Conservation (phyloP, 2,888 invertebrate genomes). For the Drosophila hamatofila region DNA sequence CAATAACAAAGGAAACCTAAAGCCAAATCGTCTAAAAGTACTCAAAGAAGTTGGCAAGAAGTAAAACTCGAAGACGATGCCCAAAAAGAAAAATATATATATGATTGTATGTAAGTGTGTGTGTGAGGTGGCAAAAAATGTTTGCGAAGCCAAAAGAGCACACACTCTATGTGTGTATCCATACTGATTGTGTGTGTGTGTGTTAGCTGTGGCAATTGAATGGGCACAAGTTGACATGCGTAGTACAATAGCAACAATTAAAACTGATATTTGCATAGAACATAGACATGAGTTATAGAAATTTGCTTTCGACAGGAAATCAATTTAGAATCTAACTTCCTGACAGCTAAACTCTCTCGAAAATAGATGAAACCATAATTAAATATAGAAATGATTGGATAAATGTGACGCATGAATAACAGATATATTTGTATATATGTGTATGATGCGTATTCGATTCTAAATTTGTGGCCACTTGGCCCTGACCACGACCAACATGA, state of each 20-base stretch:
- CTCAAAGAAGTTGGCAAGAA: slow-evolving; percentile 44
- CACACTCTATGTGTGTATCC: slow-evolving; percentile 16
- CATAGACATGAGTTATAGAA: slow-evolving; percentile 19
- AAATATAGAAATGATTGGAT: slow-evolving; percentile 59
- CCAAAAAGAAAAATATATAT: slow-evolving; percentile 5
- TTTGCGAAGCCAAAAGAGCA: slow-evolving; percentile 36
- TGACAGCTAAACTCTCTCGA: slow-evolving; percentile 41
- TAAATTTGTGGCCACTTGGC: slow-evolving; percentile 38
- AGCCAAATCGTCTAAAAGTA: slow-evolving; percentile 51
- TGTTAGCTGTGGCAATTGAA: slow-evolving; percentile 64
- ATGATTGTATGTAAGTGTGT: not conserved
- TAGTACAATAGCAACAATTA: slow-evolving; percentile 78
- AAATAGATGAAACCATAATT: slow-evolving; percentile 43
- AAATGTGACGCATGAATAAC: slow-evolving; percentile 51
- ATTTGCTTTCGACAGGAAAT: slow-evolving; percentile 38
- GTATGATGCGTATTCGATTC: slow-evolving; percentile 19
- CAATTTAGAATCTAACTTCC: slow-evolving; percentile 46
- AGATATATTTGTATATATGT: not conserved
- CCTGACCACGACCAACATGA: slow-evolving; percentile 54
- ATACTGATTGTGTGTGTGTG: slow-evolving; percentile 11
- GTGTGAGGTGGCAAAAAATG: slow-evolving; percentile 53
- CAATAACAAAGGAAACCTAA: slow-evolving; percentile 60
- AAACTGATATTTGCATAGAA: slow-evolving; percentile 69
- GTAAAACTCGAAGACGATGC: slow-evolving; percentile 37
- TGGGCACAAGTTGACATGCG: slow-evolving; percentile 76